Evolutionary conservation across 2,797 vertebrate species (phyloP), one percentile per base, ranked within the genome.

Genomic region (Babyrousa celebensis): DNA sequence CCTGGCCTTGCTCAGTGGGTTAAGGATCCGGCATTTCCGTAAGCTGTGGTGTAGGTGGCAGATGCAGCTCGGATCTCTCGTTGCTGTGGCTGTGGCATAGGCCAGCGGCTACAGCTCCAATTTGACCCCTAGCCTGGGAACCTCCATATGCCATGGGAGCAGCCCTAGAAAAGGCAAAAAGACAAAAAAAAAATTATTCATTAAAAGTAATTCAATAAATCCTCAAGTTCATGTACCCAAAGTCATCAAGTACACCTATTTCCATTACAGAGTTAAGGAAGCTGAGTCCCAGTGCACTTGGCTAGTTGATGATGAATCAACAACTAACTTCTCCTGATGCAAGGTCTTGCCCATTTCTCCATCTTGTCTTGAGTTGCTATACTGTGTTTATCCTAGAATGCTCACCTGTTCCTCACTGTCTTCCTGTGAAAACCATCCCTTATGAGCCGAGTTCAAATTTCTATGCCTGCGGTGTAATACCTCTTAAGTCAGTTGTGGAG

Each of bases 321-420:
- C 2, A 0, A 18, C 25, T 62, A 15, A n/a, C 6, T 21, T 74
- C 17, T 83, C 2, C 23, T 29, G 20, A 40, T 8, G 4, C 23
- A 60, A 16, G 1, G 1, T 21, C 4, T 40, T 12, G 1, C 3
- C 11, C n/a, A 25, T 4, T 23, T 32, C 16, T 29, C 5, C 25
- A 12, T 2, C 6, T 18, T n/a, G 56, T 1, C 9, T 20, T 0
- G 75, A 17, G 80, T 29, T 29, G 9, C 3, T 71, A 21, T 40
- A 48, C 16, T 71, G 1, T 48, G 1, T 75, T 92, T 62, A 77
- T 68, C 2, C 10, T 65, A 36, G 20, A 67, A 88, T 8, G 12
- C 1, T 12, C 6, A 84, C 10, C 12, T 67, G 29, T 58, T 5
- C 21, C 40, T 75, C 40, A 10, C 12, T 80, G 5, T 43, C 9